These are phyloP conservation scores for Embiotoca jacksoni DNA, from an alignment of 2,113 vertebrate species.

Conservation along the genomic window DNA sequence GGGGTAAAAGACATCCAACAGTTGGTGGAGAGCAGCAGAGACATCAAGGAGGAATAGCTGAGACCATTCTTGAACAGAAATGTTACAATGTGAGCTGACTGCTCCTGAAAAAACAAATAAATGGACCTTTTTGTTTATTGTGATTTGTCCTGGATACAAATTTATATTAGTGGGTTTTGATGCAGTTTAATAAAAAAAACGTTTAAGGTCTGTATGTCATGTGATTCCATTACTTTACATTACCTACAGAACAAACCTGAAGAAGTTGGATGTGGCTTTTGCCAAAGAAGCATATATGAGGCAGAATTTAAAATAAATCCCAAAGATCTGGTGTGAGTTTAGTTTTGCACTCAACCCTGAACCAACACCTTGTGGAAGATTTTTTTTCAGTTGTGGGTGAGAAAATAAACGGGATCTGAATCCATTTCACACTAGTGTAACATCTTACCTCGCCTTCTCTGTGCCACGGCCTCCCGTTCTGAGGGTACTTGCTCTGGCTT, in stretches of 20 bases:
- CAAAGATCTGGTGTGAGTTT: too few species aligned
- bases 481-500: conserved; percentile 98
- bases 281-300: not conserved
- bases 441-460: conserved; percentile 96
- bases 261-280: not conserved
- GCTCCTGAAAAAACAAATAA: not conserved
- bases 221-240: not conserved
- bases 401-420: not conserved
- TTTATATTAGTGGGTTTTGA: not conserved
- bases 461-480: conserved; percentile 97
- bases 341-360: too few species aligned
- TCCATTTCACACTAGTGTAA: not conserved
- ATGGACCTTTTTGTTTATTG: too few species aligned
- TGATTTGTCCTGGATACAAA: not conserved
- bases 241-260: too few species aligned
- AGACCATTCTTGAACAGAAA: not conserved
- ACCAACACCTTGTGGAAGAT: too few species aligned
- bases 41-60: not conserved
- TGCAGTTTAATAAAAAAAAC: not conserved
- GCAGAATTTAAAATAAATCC: not conserved
- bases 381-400: too few species aligned
- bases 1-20: too few species aligned
- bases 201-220: not conserved
- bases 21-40: too few species aligned
- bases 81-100: not conserved